Evolutionary conservation across 2,113 vertebrate genomes (phyloP), one percentile per base, ranked within the genome.

Genomic region (Callocephalon fimbriatum): DNA sequence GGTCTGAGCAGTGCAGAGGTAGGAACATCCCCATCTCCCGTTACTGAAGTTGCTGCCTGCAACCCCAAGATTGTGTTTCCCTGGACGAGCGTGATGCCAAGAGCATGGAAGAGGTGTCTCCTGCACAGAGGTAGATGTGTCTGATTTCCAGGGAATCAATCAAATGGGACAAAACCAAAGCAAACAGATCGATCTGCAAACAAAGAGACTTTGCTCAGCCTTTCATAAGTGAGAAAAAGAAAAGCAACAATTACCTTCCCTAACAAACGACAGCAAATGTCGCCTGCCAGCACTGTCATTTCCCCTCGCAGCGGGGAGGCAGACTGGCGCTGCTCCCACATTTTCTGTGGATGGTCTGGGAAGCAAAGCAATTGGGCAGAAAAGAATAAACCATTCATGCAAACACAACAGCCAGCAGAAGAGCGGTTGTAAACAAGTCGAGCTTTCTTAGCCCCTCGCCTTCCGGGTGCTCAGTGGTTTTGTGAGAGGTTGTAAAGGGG

Each of bases 91-190:
- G 0, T n/a, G 38, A 47, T 6, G 15, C 47, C 0, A 1, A 47
- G 13, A 18, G 17, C 5, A 0, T 26, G 40, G 84, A 51, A 79
- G n/a, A 54, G 5, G 32, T 75, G 40, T 65, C 12, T 74, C 66
- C 32, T 63, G 22, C 25, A 35, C 58, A 63, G 75, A 86, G 25
- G 18, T 48, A 13, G 65, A 22, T 86, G 44, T 56, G 66, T 72
- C 75, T 80, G 63, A 83, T 77, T 94, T 91, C 63, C 90, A 93
- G 73, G 45, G 94, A 95, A 95, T 91, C 89, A 95, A 90, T 93
- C 76, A 66, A 72, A 45, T 3, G 21, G 61, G 56, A 74, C 3
- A 7, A 83, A 90, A 88, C 53, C 35, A 58, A 95, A 95, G 91
- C 73, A 95, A 96, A 94, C 66, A 87, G 66, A 90, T 91, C 32